These are phyloP conservation scores for Salvelinus fontinalis DNA, from an alignment of 2,113 vertebrate genomes.

Conservation along the genomic window DNA sequence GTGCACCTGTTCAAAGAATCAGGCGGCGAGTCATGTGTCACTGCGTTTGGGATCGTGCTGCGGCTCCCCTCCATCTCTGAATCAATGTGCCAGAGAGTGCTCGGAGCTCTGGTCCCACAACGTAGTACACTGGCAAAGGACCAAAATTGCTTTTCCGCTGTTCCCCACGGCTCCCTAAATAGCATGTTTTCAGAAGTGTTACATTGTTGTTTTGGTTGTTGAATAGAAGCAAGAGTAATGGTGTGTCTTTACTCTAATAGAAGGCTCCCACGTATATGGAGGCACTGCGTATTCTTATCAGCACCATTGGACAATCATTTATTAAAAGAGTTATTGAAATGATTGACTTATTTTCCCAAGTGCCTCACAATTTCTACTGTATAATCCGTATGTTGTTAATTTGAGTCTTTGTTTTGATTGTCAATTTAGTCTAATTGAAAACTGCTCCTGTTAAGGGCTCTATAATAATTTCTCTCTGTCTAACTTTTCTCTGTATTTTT, in stretches of 20 bases:
- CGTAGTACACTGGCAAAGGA: slow-evolving; percentile 30
- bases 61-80: slow-evolving; percentile 64
- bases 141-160: slow-evolving; percentile 61
- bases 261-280: background rate
- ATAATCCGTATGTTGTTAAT: too few species aligned
- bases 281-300: too few species aligned
- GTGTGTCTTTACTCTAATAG: background rate
- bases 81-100: slow-evolving; percentile 66
- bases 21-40: slow-evolving; percentile 73
- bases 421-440: too few species aligned
- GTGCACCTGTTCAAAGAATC: slow-evolving; percentile 75
- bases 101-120: slow-evolving; percentile 34
- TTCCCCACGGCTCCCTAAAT: slow-evolving; percentile 38
- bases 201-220: slow-evolving; percentile 12
- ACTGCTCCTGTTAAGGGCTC: background rate
- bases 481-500: too few species aligned
- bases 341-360: too few species aligned
- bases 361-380: too few species aligned
- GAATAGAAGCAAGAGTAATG: background rate
- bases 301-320: too few species aligned
- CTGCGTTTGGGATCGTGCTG: slow-evolving; percentile 68
- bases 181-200: slow-evolving; percentile 31
- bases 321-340: too few species aligned
- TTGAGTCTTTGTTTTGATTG: too few species aligned
- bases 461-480: background rate